Evolutionary conservation across 2,113 vertebrate genomes (phyloP).

Genomic region (Callocephalon fimbriatum): DNA sequence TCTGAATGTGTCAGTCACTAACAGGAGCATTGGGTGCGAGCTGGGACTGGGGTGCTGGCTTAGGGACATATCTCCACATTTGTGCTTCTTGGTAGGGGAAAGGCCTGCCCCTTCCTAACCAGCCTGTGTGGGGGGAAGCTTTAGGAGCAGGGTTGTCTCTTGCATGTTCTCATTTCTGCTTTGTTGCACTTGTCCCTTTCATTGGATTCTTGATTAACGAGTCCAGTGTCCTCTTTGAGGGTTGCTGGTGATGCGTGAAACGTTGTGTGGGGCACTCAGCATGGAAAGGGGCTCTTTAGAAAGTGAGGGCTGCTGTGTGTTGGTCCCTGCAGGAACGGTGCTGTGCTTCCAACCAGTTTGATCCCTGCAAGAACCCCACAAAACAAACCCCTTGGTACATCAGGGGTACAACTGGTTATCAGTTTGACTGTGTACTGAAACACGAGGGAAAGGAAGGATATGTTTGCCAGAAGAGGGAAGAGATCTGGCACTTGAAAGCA

Average conservation of each 20-base stretch:
- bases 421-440: not conserved
- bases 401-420: not conserved
- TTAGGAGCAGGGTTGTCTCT: not conserved
- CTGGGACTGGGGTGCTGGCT: not conserved
- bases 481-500: not conserved
- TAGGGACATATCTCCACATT: rapidly evolving
- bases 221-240: not conserved
- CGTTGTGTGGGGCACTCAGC: not conserved
- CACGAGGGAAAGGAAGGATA: not conserved
- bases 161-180: not conserved
- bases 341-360: rapidly evolving
- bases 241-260: not conserved
- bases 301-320: not conserved
- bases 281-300: rapidly evolving
- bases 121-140: not conserved
- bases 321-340: rapidly evolving
- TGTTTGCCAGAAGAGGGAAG: not conserved
- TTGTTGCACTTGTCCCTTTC: rapidly evolving
- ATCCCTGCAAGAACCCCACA: not conserved
- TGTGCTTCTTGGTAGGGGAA: not conserved
- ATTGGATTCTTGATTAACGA: not conserved
- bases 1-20: not conserved
- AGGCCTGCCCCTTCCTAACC: not conserved
- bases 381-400: not conserved
- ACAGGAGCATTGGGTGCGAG: rapidly evolving